These are phyloP conservation scores for Polylopha cassiicola DNA, from an alignment of 2,888 invertebrate genomes.

Conservation along the genomic window DNA sequence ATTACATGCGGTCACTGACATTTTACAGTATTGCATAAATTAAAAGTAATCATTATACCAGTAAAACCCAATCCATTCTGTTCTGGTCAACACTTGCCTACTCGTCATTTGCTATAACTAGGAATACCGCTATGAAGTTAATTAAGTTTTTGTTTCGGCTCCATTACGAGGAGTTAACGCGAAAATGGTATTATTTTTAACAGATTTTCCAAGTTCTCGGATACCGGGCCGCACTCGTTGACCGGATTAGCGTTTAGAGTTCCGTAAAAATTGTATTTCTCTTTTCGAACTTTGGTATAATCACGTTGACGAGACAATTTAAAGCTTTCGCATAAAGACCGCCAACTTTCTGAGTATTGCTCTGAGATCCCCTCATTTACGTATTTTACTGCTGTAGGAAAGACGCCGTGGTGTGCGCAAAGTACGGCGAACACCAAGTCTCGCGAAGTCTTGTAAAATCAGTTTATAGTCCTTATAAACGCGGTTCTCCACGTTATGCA, in stretches of 20 bases:
- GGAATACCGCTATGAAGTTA: too few species aligned
- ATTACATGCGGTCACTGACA: slow-evolving; percentile 68
- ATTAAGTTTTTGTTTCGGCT: too few species aligned
- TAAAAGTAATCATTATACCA: too few species aligned
- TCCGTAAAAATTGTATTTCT: slow-evolving; percentile 26
- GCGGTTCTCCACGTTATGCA: slow-evolving; percentile 18
- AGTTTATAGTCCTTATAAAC: slow-evolving; percentile 34
- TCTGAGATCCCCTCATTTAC: slow-evolving; percentile 43
- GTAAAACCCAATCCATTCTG: too few species aligned
- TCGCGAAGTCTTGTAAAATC: slow-evolving; percentile 34
- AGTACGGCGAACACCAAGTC: slow-evolving; percentile 46
- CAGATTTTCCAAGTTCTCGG: slow-evolving; percentile 12
- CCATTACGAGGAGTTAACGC: too few species aligned
- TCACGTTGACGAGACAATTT: slow-evolving; percentile 47
- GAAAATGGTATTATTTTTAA: too few species aligned
- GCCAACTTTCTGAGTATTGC: slow-evolving; percentile 52
- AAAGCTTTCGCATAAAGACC: slow-evolving; percentile 47
- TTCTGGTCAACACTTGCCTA: too few species aligned
- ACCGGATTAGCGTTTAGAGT: slow-evolving; percentile 14
- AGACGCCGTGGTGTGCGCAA: slow-evolving; percentile 35
- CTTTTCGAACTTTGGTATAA: slow-evolving; percentile 26
- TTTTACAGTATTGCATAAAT: slow-evolving; percentile 50
- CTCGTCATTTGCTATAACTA: too few species aligned
- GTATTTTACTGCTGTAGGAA: slow-evolving; percentile 48
- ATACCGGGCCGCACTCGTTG: slow-evolving; percentile 11